Evolutionary conservation across 2,113 vertebrate species (phyloP), one percentile per base, ranked within the genome.

Genomic region (Poicephalus gulielmi): DNA sequence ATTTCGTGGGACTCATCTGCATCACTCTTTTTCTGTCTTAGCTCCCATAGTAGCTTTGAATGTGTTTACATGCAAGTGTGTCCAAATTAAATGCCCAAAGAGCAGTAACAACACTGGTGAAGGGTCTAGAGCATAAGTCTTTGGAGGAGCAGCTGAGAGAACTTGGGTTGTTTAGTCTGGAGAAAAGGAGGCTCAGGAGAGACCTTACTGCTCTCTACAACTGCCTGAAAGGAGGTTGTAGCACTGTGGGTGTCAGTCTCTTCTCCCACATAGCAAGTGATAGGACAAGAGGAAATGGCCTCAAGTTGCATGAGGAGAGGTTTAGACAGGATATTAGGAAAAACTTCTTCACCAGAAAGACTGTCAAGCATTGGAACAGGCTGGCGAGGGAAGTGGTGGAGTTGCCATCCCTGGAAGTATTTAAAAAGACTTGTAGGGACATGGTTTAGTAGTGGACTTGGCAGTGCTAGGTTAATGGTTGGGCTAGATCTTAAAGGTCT

Each of bases 311-410:
- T 20, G 6, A 35, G 18, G 8, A 22, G 11, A 49, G 20, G 15
- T 44, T 83, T 74, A 89, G 30, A 13, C 24, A 57, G 16, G 22
- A 9, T 39, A 31, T 46, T 55, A 37, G 50, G 46, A 76, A 76
- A 62, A 66, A 33, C 0, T n/a, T 71, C 10, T 27, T 46, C 35
- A 37, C 19, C 1, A 2, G 15, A 76, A 80, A 1, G 1, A 25
- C 77, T 41, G 16, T 73, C 19, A 80, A 17, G 22, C 12, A 13
- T 14, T 70, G 27, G 25, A 86, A 75, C 28, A 37, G 50, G 41
- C 35, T 86, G 31, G 12, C 12, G 12, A 19, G 59, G 52, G 37
- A 33, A 44, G 20, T 35, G 13, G 31, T 49, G 18, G 85, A 74
- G 44, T 79, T 25, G 9, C 28, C 28, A 60, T 49, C 28, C 20